Base-by-base conservation (phyloP, 1,140 invertebrate species). In the Anoplophora glabripennis region DNA sequence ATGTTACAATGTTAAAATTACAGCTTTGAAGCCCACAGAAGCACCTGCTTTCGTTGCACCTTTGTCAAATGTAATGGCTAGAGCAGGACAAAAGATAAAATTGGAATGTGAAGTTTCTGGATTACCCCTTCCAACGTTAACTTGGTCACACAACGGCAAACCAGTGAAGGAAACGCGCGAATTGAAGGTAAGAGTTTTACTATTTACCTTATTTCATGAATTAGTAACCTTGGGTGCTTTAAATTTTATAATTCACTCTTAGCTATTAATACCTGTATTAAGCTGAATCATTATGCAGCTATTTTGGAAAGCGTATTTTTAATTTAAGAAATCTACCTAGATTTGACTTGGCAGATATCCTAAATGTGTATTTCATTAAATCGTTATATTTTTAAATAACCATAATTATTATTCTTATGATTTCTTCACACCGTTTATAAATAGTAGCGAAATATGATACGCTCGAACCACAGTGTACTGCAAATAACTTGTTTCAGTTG, bases 121-220 rank as follows among this genome's bases (percentile, higher is more conserved):
- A 54, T 75, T 78, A 51, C 85, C 86, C n/a, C 71, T 74, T 33
- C 85, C 84, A 8, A 77, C 53, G 44, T 42, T 81, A 44, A 75
- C 71, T 60, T 92, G 89, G 90, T 79, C 80, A 53, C 86, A 88
- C 57, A 85, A 89, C 70, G 86, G 83, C 45, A 83, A 83, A 68
- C 77, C 79, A 38, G 72, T 88, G 41, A 79, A 80, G 45, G 80
- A 84, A 68, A 78, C 75, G 28, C 72, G 69, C 61, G 75, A 78
- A 60, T 61, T 78, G 17, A 81, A 81, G 75, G 82, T 84, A 76
- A 76, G 68, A 46, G 3, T 15, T 15, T 21, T 34, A 48, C 42
- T 18, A 47, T 46, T 28, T 36, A 36, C 14, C 41, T 46, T 18
- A 10, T 47, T 55, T 37, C 36, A 9, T 4, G 12, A 11, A 35